Evolutionary conservation across 2,797 vertebrate genomes (phyloP).

Genomic region (Argyrosomus regius): DNA sequence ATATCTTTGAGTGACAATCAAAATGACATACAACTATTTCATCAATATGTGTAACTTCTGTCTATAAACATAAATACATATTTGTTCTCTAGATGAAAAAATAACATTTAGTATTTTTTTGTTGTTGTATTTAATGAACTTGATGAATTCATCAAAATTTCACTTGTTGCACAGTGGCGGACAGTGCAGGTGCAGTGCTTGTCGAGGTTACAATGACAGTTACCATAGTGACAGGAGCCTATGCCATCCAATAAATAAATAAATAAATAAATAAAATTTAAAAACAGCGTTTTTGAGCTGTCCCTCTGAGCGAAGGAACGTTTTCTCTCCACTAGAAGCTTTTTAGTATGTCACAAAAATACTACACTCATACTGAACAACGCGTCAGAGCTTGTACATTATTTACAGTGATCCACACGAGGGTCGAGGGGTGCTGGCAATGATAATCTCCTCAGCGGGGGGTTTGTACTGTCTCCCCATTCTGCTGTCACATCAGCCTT

Average conservation of each 20-base stretch:
- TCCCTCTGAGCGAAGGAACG: constrained; percentile 70
- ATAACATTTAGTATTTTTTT: constrained; percentile 74
- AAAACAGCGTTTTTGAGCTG: constrained; percentile 73
- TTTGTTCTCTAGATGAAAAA: constrained; percentile 84
- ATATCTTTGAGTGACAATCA: constrained; percentile 69
- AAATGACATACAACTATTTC: constrained; percentile 66
- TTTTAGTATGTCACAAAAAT: constrained; percentile 85
- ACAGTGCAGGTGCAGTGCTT: constrained; percentile 85
- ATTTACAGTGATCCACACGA: constrained; percentile 84
- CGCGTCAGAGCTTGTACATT: constrained; percentile 83
- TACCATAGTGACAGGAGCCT: constrained; percentile 78
- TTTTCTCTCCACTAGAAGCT: constrained; percentile 79
- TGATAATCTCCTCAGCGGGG: constrained; percentile 59
- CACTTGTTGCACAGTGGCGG: constrained; percentile 85
- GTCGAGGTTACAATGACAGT: constrained; percentile 77
- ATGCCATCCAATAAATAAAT: constrained; percentile 79
- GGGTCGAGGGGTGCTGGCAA: constrained; percentile 72
- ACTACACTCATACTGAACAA: constrained; percentile 84
- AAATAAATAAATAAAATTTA: constrained; percentile 53
- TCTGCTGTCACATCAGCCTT: constrained; percentile 71
- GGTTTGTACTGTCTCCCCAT: constrained; percentile 53
- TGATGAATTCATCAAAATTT: constrained; percentile 77
- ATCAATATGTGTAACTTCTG: constrained; percentile 68
- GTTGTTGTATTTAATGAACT: constrained; percentile 51
- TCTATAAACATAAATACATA: constrained; percentile 79